A percentile compares a stretch with the other conserved stretches of the same genome.
These are phyloP conservation scores for Ichneumon xanthorius DNA, from an alignment of 2,888 invertebrate genomes.

Conservation along the genomic window DNA sequence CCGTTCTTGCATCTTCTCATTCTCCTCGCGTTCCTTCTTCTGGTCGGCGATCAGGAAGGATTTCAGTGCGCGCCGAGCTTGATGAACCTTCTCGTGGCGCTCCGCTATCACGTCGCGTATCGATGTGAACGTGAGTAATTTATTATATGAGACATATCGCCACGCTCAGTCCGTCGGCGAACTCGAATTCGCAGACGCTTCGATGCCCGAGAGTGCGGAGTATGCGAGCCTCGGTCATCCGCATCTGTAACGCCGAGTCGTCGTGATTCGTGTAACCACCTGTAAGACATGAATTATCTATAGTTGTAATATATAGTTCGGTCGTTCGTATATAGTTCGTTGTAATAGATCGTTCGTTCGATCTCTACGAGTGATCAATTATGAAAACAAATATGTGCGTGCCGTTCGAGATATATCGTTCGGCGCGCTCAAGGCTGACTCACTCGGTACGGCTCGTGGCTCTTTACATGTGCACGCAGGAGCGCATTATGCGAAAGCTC, in stretches of 20 bases:
- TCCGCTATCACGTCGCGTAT: slow-evolving; percentile 95
- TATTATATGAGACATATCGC: slow-evolving; percentile 93
- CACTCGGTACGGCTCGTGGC: slow-evolving; percentile 64
- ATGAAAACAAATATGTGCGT: slow-evolving; percentile 52
- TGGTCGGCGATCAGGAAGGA: slow-evolving; percentile 88
- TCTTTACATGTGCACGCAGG: slow-evolving; percentile 45
- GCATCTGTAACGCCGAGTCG: slow-evolving; percentile 94
- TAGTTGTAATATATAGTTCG: background rate
- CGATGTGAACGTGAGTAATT: slow-evolving; percentile 94
- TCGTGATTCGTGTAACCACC: slow-evolving; percentile 94
- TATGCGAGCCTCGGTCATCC: slow-evolving; percentile 90
- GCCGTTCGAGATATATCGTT: slow-evolving; percentile 71
- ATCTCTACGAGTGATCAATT: too few relatives aligned
- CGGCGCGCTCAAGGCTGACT: slow-evolving; percentile 74
- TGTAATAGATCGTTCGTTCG: too few relatives aligned
- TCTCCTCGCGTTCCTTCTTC: slow-evolving; percentile 86
- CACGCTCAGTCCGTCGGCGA: slow-evolving; percentile 90
- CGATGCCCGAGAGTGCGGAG: slow-evolving; percentile 89
- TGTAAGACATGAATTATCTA: slow-evolving; percentile 38
- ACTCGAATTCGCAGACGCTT: slow-evolving; percentile 91
- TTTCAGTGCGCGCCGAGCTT: slow-evolving; percentile 90
- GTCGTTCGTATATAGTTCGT: too few relatives aligned
- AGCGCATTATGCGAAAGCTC: slow-evolving; percentile 64
- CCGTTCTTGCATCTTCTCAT: slow-evolving; percentile 86
- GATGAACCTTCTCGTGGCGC: slow-evolving; percentile 90